Conservation (phyloP, 2,113 vertebrate species). For the Nanorana parkeri region DNA sequence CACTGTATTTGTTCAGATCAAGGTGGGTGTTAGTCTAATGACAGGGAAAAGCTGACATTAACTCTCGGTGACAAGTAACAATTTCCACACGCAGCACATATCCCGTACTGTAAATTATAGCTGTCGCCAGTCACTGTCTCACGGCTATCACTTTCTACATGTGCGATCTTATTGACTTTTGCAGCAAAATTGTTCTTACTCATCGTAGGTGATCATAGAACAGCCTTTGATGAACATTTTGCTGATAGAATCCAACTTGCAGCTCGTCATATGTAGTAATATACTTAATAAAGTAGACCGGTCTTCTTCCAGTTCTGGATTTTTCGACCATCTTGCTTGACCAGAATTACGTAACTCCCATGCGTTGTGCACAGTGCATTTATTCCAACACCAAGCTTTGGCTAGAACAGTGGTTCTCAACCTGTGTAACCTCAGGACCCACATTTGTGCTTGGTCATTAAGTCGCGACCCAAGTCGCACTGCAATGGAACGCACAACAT, state of each 20-base stretch:
- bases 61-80: constrained; percentile 51
- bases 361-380: too few species aligned
- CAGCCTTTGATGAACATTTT: neutral
- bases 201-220: constrained; percentile 14
- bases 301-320: too few species aligned
- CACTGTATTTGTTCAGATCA: constrained; percentile 25
- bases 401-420: too few species aligned
- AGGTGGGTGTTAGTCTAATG: constrained; percentile 42
- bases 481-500: too few species aligned
- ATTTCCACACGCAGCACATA: constrained; percentile 42
- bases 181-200: constrained; percentile 28
- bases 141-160: constrained; percentile 43
- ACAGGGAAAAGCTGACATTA: constrained; percentile 37
- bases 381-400: too few species aligned
- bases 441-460: too few species aligned
- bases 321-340: too few species aligned
- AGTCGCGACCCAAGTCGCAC: too few species aligned
- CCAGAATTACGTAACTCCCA: too few species aligned
- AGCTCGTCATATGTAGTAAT: too few species aligned
- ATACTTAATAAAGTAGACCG: too few species aligned
- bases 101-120: constrained; percentile 53
- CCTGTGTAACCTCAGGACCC: too few species aligned
- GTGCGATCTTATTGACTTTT: constrained; percentile 46
- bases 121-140: constrained; percentile 18
- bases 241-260: neutral